Conservation (phyloP, 2,888 invertebrate species). For the Sphaeridia pumilis region DNA sequence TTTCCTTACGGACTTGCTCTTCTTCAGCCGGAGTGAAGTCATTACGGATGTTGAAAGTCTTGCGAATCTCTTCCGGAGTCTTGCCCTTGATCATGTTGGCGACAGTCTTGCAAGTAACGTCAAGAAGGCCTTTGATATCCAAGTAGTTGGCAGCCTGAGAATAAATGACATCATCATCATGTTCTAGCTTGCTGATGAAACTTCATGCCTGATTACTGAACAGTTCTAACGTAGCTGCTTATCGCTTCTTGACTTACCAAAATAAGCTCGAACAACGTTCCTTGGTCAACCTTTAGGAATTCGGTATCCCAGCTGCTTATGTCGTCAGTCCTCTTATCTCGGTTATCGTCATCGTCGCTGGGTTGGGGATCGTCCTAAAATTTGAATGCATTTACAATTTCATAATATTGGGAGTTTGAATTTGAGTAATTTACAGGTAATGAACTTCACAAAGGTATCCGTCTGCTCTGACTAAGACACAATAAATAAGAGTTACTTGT, state of each 20-base stretch:
- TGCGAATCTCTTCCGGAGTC: constrained; percentile 90
- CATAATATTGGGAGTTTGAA: too few species aligned
- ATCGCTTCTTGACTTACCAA: constrained; percentile 46
- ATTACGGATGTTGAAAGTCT: constrained; percentile 93
- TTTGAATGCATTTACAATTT: too few species aligned
- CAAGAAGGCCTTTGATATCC: constrained; percentile 86
- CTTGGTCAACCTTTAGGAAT: constrained; percentile 96
- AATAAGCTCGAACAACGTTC: constrained; percentile 89
- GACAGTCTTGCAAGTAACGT: constrained; percentile 96
- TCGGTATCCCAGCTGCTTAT: constrained; percentile 99
- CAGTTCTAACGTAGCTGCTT: not conserved
- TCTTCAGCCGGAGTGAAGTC: constrained; percentile 93
- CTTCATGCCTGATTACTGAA: not conserved
- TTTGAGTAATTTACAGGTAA: too few species aligned
- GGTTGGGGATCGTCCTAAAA: constrained; percentile 80
- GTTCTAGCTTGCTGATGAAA: too few species aligned
- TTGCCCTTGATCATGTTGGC: constrained; percentile 98
- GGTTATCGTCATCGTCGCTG: constrained; percentile 93
- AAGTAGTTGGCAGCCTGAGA: constrained; percentile 79
- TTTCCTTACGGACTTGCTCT: constrained; percentile 90
- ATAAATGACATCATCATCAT: not conserved
- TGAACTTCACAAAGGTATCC: too few species aligned
- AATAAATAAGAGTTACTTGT: not conserved
- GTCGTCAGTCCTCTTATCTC: constrained; percentile 96
- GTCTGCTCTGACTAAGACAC: too few species aligned